phyloP scores from a whole-genome alignment of 2,888 invertebrate genomes.

The Andrena bicolor region DNA sequence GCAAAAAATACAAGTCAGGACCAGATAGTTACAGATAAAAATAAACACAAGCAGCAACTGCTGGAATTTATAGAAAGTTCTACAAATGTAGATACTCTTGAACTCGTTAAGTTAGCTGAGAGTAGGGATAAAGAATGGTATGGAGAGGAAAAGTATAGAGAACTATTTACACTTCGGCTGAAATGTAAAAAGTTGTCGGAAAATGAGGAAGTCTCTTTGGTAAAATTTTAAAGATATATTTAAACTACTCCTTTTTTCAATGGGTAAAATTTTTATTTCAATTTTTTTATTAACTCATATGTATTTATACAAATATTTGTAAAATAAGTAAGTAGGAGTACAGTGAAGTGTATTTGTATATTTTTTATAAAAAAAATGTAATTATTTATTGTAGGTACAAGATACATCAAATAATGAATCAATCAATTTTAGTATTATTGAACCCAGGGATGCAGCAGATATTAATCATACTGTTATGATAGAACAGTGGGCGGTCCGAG shows the following conservation, averaged over 20 bases:
- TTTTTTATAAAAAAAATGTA: background rate
- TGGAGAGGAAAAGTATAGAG: background rate
- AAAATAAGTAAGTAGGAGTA: background rate
- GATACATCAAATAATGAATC: background rate
- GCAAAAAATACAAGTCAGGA: background rate
- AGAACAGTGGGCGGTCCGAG: too few species aligned
- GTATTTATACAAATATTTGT: background rate
- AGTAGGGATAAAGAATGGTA: background rate
- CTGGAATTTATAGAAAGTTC: background rate
- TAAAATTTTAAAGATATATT: background rate
- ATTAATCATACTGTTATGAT: too few species aligned
- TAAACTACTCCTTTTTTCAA: background rate
- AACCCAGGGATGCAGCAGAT: too few species aligned
- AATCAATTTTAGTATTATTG: too few species aligned
- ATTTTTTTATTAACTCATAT: too few species aligned
- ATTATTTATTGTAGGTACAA: constrained; percentile 1
- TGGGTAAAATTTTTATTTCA: background rate
- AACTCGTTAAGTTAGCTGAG: background rate
- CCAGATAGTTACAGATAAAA: background rate
- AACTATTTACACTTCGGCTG: background rate
- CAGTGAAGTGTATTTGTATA: background rate
- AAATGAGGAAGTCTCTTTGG: background rate
- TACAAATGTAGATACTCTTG: background rate
- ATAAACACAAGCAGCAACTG: background rate
- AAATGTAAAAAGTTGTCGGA: background rate